Evolutionary conservation across 2,888 invertebrate species (phyloP), one percentile per base, ranked within the genome.

Genomic region (Dione juno): DNA sequence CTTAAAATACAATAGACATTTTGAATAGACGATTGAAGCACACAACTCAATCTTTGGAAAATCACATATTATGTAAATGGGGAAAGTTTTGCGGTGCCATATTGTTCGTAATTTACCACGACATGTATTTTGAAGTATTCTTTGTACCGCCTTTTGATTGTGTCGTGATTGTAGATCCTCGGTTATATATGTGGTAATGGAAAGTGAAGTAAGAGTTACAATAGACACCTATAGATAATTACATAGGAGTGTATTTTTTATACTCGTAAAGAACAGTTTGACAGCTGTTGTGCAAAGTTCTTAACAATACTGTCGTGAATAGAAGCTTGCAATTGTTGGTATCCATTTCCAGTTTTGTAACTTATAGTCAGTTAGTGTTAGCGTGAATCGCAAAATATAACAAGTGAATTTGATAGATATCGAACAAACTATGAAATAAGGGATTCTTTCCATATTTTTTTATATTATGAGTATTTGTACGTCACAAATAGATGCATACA

Each of bases 21-120:
- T 63, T 72, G 72, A 76, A 76, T 73, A 72, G 67, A 50, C 67
- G 59, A 73, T 74, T 74, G 73, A 70, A 69, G 68, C 66, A 41
- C 66, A 64, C 68, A 43, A 54, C 64, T 73, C 73, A 52, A 72
- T 76, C 71, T 70, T 73, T 66, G 71, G 69, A 73, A 71, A 67
- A 71, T 71, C 66, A 65, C 65, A 65, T 65, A 58, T 69, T 69
- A 64, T 57, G 57, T 63, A 69, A 69, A 64, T 64, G 61, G 64
- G 50, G 71, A 72, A 72, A 72, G 72, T 67, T 53, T 53, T 14
- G 64, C 63, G 61, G 61, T 43, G 19, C 40, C 48, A 57, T 58
- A 69, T 69, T 69, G 72, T 72, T 69, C 69, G 69, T 63, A n/a
- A 40, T 21, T 57, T 28, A 40, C 70, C 13, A 28, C 50, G 48